Percentiles rank a stretch among this genome's conserved stretches.
Conservation (phyloP, 2,113 vertebrate genomes). For the Nannobrachium achirus region DNA sequence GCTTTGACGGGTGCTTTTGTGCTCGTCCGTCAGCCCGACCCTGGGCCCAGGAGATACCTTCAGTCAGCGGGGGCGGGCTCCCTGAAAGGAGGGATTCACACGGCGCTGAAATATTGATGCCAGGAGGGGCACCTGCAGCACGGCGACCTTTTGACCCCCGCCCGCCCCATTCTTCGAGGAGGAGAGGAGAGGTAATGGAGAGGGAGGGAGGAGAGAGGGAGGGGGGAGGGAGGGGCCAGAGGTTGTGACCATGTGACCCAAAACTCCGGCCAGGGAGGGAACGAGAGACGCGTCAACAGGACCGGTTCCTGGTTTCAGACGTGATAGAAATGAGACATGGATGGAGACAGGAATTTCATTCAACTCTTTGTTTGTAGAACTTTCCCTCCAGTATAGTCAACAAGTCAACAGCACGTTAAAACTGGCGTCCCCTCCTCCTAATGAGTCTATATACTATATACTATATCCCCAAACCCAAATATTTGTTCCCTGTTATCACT, state of each 20-base stretch:
- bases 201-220: slow-evolving; percentile 11
- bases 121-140: slow-evolving; percentile 79
- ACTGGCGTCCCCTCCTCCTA: no score
- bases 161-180: slow-evolving; percentile 54
- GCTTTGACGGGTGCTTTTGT: slow-evolving; percentile 86
- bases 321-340: no score
- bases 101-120: slow-evolving; percentile 88
- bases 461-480: no score
- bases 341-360: no score
- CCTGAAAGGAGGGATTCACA: slow-evolving; percentile 84
- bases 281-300: not conserved
- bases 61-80: slow-evolving; percentile 84
- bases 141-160: slow-evolving; percentile 87
- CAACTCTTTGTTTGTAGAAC: no score
- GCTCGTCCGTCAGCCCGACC: slow-evolving; percentile 91
- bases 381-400: no score
- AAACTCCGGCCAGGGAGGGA: not conserved
- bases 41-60: slow-evolving; percentile 91
- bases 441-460: no score
- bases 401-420: no score
- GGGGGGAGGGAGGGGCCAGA: not conserved
- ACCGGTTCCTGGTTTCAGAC: no score
- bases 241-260: not conserved
- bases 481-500: no score
- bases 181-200: slow-evolving; percentile 27